Percentiles rank a stretch among this genome's conserved stretches.
Conservation (phyloP, 2,888 invertebrate species). For the Ophioninae sp. region DNA sequence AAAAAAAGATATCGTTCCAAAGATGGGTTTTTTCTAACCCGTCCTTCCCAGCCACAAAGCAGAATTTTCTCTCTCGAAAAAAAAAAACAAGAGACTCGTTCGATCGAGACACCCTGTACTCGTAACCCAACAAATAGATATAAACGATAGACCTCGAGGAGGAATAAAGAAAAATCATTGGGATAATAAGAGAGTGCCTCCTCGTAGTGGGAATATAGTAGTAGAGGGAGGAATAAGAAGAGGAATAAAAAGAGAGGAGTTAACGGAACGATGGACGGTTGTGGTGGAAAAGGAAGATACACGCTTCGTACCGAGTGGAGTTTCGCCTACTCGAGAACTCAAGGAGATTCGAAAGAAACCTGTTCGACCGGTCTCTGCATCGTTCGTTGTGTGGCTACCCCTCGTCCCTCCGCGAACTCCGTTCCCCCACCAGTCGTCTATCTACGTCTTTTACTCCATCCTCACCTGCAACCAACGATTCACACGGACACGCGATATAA, state of each 20-base stretch:
- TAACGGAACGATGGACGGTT: conserved; percentile 69
- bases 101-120: neutral
- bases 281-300: conserved; percentile 43
- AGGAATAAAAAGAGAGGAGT: conserved; percentile 68
- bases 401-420: conserved; percentile 1
- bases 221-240: conserved; percentile 60
- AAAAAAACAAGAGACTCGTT: no score
- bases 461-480: conserved; percentile 65
- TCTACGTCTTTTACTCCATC: conserved; percentile 20
- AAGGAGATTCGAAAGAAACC: conserved; percentile 72
- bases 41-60: no score
- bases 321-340: conserved; percentile 75
- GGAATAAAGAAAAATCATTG: conserved; percentile 47
- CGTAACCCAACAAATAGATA: neutral
- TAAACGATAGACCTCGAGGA: conserved; percentile 33
- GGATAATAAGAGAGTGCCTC: conserved; percentile 60
- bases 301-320: conserved; percentile 63
- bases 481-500: conserved; percentile 68
- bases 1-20: no score
- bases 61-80: no score
- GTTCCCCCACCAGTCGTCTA: neutral
- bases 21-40: no score
- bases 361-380: conserved; percentile 75
- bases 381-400: conserved; percentile 32
- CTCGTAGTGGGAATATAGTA: conserved; percentile 65